phyloP scores from a whole-genome alignment of 1,140 invertebrate species.

The Sminthurinus signatus region DNA sequence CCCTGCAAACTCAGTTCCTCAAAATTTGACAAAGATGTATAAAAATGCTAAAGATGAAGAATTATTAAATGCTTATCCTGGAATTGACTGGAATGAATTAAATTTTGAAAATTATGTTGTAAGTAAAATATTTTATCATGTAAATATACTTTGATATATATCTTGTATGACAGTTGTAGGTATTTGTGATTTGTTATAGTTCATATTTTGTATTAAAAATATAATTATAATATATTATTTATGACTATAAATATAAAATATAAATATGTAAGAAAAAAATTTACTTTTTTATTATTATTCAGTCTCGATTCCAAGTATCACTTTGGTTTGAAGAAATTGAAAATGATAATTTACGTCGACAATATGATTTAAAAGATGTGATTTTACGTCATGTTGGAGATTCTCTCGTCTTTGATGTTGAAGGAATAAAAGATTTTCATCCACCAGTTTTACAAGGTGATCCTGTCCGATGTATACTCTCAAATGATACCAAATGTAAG shows the following conservation, averaged over 20 bases:
- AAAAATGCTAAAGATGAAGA: neutral
- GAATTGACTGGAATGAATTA: neutral
- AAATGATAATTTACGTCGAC: conserved; percentile 56
- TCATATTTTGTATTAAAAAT: no score
- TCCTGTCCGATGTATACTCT: conserved; percentile 52
- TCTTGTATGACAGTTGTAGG: no score
- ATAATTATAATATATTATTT: no score
- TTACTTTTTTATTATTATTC: no score
- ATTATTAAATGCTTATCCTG: neutral
- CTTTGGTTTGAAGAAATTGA: conserved; percentile 70
- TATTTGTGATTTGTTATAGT: no score
- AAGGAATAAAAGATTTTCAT: conserved; percentile 71
- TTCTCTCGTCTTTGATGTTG: conserved; percentile 61
- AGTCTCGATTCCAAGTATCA: conserved; percentile 56
- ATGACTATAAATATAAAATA: no score
- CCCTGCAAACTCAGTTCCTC: conserved; percentile 43
- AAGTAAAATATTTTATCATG: conserved; percentile 1
- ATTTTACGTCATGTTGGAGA: conserved; percentile 58
- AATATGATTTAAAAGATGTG: conserved; percentile 61
- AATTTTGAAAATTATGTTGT: neutral
- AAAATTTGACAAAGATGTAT: conserved; percentile 34
- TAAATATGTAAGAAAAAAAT: no score
- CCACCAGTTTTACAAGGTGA: conserved; percentile 79
- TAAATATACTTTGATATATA: no score
- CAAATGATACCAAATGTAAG: conserved; percentile 15